Evolutionary conservation across 2,888 invertebrate genomes (phyloP).

Genomic region (Apotomis turbidana): DNA sequence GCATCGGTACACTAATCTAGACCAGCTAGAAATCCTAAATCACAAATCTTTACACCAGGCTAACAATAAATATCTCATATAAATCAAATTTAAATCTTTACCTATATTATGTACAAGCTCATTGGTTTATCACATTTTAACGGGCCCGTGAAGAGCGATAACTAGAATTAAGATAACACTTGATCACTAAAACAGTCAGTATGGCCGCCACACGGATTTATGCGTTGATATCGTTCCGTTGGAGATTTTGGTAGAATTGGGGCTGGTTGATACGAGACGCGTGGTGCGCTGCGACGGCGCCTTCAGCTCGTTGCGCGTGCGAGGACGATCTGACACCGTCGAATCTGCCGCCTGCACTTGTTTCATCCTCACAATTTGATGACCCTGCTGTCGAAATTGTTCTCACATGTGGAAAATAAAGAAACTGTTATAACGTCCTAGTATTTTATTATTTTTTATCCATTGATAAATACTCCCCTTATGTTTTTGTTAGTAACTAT

Average conservation of each 20-base stretch:
- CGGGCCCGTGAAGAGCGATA: slow-evolving; percentile 57
- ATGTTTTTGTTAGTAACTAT: no score
- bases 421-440: no score
- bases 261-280: slow-evolving; percentile 71
- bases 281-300: slow-evolving; percentile 83
- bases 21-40: slow-evolving; percentile 54
- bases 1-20: slow-evolving; percentile 53
- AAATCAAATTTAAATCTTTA: slow-evolving; percentile 62
- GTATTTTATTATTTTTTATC: no score
- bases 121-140: slow-evolving; percentile 81
- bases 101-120: slow-evolving; percentile 81
- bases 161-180: slow-evolving; percentile 52
- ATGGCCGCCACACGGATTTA: slow-evolving; percentile 90
- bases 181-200: slow-evolving; percentile 77
- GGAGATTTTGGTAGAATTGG: slow-evolving; percentile 84
- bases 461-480: no score
- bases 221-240: slow-evolving; percentile 81
- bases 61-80: slow-evolving; percentile 73
- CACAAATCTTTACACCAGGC: slow-evolving; percentile 51
- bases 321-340: slow-evolving; percentile 80
- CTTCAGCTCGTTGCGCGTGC: slow-evolving; percentile 82
- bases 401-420: no score
- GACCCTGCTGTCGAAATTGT: no score
- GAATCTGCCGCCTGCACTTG: slow-evolving; percentile 85
- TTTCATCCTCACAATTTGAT: no score